Base-by-base conservation (phyloP, 2,888 invertebrate species). In the Aphelenchoides bicaudatus region DNA sequence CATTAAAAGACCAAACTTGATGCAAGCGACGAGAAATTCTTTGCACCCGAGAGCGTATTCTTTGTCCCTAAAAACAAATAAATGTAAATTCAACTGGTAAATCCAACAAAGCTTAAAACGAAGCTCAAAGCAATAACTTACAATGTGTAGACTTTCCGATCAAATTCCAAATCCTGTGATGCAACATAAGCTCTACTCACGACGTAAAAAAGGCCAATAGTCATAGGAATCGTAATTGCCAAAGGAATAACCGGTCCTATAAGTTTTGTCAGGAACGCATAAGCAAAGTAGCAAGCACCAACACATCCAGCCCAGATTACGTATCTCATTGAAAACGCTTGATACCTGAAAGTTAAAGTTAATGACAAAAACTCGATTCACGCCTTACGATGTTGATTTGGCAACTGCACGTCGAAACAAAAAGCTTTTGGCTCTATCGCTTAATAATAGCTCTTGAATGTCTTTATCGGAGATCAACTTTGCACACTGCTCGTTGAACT, bases 1-100 rank as follows among this genome's bases (percentile, higher is more conserved):
- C 52, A 51, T 51, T 13, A 51, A 23, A 13, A 29, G 38, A 16
- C 52, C 31, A 16, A 34, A 51, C n/a, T 51, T 51, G 23, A 43
- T 43, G 23, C 21, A 43, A 19, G 43, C 43, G 10, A 10, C 21
- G 10, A 43, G 25, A n/a, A 43, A 43, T 6, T 43, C 43, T n/a
- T 10, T 25, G 25, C 43, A 43, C 6, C 43, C 43, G 10, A 19
- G 10, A 25, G 43, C 43, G 43, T 43, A 43, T 8, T 43, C 23
- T 19, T 6, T 6, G 43, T n/a, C 23, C 8, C 43, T 43, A n/a
- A 43, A 43, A 16, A 13, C n/a, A n/a, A n/a, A n/a, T n/a, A n/a
- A n/a, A n/a, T n/a, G n/a, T n/a, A n/a, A n/a, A n/a, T n/a, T n/a
- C n/a, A 43, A n/a, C 10, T 6, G 43, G n/a, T n/a, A n/a, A n/a